These are phyloP conservation scores for Schrankia costaestrigalis DNA, from an alignment of 2,888 invertebrate genomes.

Conservation along the genomic window DNA sequence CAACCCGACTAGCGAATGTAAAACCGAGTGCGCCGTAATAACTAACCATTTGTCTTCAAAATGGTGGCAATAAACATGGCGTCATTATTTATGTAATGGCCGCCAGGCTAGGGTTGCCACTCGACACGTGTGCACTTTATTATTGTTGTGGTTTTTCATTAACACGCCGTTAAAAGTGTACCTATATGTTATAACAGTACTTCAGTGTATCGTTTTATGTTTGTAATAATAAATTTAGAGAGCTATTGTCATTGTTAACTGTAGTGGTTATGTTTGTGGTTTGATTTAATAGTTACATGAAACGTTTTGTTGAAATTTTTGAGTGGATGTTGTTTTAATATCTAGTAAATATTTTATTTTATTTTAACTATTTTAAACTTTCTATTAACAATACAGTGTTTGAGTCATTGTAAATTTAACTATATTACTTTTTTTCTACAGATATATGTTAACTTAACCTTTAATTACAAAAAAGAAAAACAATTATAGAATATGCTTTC, in stretches of 20 bases:
- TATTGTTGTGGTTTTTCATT: constrained; percentile 75
- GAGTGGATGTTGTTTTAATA: background rate
- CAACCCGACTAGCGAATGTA: constrained; percentile 71
- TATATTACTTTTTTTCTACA: no score
- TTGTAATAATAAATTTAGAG: constrained; percentile 23
- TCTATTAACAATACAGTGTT: no score
- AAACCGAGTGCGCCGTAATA: constrained; percentile 77
- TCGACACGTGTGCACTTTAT: constrained; percentile 74
- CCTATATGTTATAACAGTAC: constrained; percentile 34
- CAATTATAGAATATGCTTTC: no score
- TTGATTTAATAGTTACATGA: background rate
- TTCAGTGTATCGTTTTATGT: constrained; percentile 28
- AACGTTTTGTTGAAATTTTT: background rate
- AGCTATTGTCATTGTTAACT: constrained; percentile 20
- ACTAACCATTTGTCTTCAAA: constrained; percentile 81
- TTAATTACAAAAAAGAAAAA: no score
- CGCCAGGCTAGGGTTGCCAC: constrained; percentile 68
- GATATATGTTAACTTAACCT: no score
- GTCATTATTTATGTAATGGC: constrained; percentile 80
- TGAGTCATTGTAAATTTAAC: no score
- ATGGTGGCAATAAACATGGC: constrained; percentile 80
- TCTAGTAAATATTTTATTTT: no score
- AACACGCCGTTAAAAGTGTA: constrained; percentile 44
- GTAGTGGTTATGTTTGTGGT: constrained; percentile 16
- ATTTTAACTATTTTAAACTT: no score